These are phyloP conservation scores for Mystacornis crossleyi DNA, from an alignment of 2,113 vertebrate genomes.

Conservation along the genomic window DNA sequence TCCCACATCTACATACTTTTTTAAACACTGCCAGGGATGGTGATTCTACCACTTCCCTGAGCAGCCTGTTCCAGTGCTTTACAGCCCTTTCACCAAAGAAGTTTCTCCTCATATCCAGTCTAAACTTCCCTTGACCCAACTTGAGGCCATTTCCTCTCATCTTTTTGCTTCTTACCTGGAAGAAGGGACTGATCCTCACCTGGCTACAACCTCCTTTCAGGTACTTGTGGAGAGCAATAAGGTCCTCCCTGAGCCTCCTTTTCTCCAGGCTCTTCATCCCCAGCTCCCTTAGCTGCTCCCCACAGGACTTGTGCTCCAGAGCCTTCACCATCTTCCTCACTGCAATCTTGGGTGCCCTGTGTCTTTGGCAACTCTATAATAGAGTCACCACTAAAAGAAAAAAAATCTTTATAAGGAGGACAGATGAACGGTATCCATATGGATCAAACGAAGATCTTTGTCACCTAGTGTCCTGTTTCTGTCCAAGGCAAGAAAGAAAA, in stretches of 20 bases:
- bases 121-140: background rate
- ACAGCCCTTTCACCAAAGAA: background rate
- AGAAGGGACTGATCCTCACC: background rate
- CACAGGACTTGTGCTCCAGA: background rate
- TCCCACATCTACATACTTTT: background rate
- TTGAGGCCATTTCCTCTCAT: background rate
- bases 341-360: background rate
- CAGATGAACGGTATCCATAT: accelerated
- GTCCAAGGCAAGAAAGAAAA: background rate
- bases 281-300: background rate
- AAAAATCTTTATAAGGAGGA: background rate
- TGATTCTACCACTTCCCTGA: background rate
- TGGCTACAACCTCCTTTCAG: background rate
- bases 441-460: background rate
- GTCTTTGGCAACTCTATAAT: background rate
- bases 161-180: background rate
- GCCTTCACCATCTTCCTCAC: background rate
- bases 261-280: background rate
- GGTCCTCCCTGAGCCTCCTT: too few species aligned
- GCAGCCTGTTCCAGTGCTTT: background rate
- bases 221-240: background rate
- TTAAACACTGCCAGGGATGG: background rate
- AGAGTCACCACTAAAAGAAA: background rate
- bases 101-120: background rate
- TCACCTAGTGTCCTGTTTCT: background rate